Base-by-base conservation (phyloP, 64 coral and sea anemone genomes). In the Montipora foliosa region DNA sequence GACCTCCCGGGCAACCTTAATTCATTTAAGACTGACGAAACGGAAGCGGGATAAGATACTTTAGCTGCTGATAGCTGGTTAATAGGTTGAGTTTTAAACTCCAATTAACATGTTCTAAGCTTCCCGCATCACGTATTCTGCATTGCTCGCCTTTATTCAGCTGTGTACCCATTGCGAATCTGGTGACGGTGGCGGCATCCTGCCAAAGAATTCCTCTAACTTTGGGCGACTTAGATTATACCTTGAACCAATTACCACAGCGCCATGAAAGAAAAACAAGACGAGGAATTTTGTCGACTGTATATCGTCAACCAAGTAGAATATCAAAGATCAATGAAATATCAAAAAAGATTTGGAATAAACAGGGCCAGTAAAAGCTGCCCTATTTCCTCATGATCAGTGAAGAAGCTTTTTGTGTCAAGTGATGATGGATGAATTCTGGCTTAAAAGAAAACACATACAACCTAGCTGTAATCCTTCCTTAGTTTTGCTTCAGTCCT, bases 71-170 rank as follows among this genome's bases (percentile, higher is more conserved):
- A 67, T 83, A 71, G 82, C 44, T 64, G 82, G 82, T 86, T 50
- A 49, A 50, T 11, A 59, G 16, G 82, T 86, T 72, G 70, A 22
- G 12, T n/a, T 46, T 25, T 72, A 11, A 49, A 49, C 46, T 78
- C 76, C 76, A 78, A 78, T 78, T 78, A 78, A 49, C 76, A 78
- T 78, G 45, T 78, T 71, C 68, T 46, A 45, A 15, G 45, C 74
- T 49, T 11, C 76, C 19, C 15, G 49, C 47, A 78, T 51, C 76
- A 78, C 76, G 76, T 78, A 78, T 5, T 12, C 5, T 11, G 12
- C 45, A 19, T 64, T 15, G 61, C 61, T 16, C 13, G 61, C 61
- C 13, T 15, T 64, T 4, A 16, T 57, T 6, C 53, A 3, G 11
- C 11, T 57, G 11, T 57, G 11, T 5, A 8, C 2, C 11, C 53